Percentiles rank a stretch among this genome's conserved stretches.
Conservation (phyloP, 2,888 invertebrate species). For the Aphidoletes aphidimyza region DNA sequence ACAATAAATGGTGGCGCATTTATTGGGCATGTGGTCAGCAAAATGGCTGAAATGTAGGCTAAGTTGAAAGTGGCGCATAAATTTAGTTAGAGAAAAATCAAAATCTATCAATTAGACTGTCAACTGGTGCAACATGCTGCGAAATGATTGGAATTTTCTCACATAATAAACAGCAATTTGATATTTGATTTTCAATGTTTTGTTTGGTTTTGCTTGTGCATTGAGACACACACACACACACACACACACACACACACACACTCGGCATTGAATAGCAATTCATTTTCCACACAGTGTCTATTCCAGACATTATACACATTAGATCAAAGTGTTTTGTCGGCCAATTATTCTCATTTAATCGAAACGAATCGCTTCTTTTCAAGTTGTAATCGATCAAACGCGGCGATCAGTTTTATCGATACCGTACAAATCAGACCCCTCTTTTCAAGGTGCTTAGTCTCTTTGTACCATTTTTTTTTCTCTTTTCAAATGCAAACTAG, state of each 20-base stretch:
- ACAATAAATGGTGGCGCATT: not conserved
- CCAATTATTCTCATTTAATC: constrained; percentile 9
- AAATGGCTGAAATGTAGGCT: too few species aligned
- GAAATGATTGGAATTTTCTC: too few species aligned
- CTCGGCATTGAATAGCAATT: not conserved
- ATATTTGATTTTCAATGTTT: too few species aligned
- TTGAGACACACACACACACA: too few species aligned
- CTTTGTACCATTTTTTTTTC: too few species aligned
- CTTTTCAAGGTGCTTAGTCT: not conserved
- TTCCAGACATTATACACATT: not conserved
- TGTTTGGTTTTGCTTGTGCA: too few species aligned
- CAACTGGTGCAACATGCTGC: constrained; percentile 12
- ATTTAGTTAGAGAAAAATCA: not conserved
- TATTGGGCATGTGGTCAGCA: not conserved
- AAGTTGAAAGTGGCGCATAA: not conserved
- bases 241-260: too few species aligned
- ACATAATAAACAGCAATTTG: not conserved
- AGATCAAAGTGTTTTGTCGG: constrained; percentile 6
- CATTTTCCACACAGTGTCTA: not conserved
- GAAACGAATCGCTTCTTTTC: not conserved
- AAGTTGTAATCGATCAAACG: constrained; percentile 34
- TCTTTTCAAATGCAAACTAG: not conserved
- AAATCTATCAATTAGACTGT: not conserved
- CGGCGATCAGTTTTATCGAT: constrained; percentile 22
- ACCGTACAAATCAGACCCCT: not conserved